Evolutionary conservation across 1,140 invertebrate genomes (phyloP), one percentile per base, ranked within the genome.

Genomic region (Drosophila kohkoa): DNA sequence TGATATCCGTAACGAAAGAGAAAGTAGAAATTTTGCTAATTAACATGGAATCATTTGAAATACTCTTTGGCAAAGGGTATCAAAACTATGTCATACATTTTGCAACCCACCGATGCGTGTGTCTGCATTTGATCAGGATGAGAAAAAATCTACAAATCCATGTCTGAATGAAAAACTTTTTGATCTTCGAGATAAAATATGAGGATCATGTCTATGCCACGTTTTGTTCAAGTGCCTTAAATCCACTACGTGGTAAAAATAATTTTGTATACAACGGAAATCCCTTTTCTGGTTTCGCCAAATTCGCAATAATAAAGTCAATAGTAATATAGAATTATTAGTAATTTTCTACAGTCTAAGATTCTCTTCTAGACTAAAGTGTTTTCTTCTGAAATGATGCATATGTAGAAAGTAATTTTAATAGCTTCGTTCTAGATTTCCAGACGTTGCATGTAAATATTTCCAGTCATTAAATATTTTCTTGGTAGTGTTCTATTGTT

Each of bases 141-240:
- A 41, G 35, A 25, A 38, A 4, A 16, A 41, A 35, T 38, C 13
- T 8, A 57, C 54, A 41, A 41, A 57, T 57, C 54, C 54, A 41
- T 41, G 54, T 57, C 54, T n/a, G 15, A 41, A n/a, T n/a, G 32
- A 7, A 57, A 38, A 57, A 57, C 54, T 16, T 57, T 57, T 57
- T 57, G 54, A 57, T 57, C 54, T 57, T 16, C 15, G 32, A 57
- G 35, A 57, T 57, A 41, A 57, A 20, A 41, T 35, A 41, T 41
- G 32, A 41, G 5, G 7, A 57, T 20, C 16, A 5, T 11, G 30
- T 32, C 11, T 32, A 20, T 25, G 3, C 15, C 5, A 1, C 1
- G 13, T 6, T 28, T n/a, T 51, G 8, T 51, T 51, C 49, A 51
- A 54, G 7, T 54, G 28, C n/a, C 8, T 54, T 35, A 15, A 35